Base-by-base conservation (phyloP, 2,888 invertebrate species). In the Spicauda simplicius region DNA sequence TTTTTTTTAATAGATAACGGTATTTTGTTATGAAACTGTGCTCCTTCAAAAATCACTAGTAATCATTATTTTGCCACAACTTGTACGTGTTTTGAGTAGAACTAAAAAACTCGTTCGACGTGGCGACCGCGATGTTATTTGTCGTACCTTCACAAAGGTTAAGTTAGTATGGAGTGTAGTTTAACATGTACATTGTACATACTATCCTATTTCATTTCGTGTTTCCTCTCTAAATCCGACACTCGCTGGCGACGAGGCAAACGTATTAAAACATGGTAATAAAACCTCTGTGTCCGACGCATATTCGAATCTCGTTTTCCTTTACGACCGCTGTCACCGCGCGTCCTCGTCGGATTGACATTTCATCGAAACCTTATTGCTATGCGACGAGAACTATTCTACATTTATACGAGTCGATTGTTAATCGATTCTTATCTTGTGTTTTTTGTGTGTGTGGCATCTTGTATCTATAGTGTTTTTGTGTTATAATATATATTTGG, bases 261-360 rank as follows among this genome's bases (percentile, higher is more conserved):
- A 37, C 18, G 12, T 18, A 19, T 18, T 33, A 37, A 33, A 10
- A 20, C 16, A 37, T 64, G 10, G 19, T 57, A 57, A 57, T 50
- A 53, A 58, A 58, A 53, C 57, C 52, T 41, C n/a, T 37, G 37
- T 19, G 19, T 14, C 18, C 54, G 19, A 20, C 33, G 33, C 52
- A 19, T 53, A 56, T 37, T 53, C 58, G 25, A 20, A 18, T 64
- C 19, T 58, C 50, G 64, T 64, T 64, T 64, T 64, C 58, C 64
- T 64, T 37, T 18, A 64, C 58, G 25, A 58, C 52, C 57, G 64
- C 30, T 57, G 57, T 64, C 57, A 19, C 56, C 54, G 16, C 19
- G 33, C 30, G 52, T 18, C 57, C 52, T 64, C 58, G 53, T 37
- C 41, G 45, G 53, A 58, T 41, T 65, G 64, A 58, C 64, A 56